Base-by-base conservation (phyloP, 2,113 vertebrate species). In the Larimichthys polyactis region DNA sequence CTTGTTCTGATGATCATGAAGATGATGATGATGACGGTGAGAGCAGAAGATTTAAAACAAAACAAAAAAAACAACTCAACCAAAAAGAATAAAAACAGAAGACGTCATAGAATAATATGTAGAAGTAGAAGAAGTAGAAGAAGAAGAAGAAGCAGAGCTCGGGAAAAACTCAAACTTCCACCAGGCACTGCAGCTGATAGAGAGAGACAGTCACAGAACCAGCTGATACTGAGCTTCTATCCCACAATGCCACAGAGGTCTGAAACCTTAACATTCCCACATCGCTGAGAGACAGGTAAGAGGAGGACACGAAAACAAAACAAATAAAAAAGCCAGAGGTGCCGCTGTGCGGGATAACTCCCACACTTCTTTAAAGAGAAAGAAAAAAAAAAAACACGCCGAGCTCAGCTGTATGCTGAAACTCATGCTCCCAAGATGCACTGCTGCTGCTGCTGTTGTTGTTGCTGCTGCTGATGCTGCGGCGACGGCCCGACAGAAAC, bases 211-310 rank as follows among this genome's bases (percentile, higher is more conserved):
- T 96, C 93, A 89, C 95, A 95, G 95, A 96, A 95, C 96, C 94
- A 91, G 96, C 94, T 96, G 95, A 95, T 96, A 95, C 89, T 90
- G 95, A 94, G 95, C 93, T 91, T 89, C 93, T 89, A 89, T 93
- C 91, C 81, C 87, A 91, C 92, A 90, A 92, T 93, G 93, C 91
- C 85, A 74, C 91, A 89, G 88, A 92, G 90, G 90, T 93, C 87
- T 87, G 83, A 90, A 90, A 87, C 82, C 81, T 84, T 85, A 81
- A 93, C 90, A 93, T 92, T 92, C 92, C 85, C 83, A 89, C 89
- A 94, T 91, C 90, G 85, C 91, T 92, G 88, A 91, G 90, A 91
- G 82, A 91, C 89, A 78, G 87, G 83, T 78, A 85, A 85, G 86
- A 87, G 71, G 63, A 83, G 27, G 27, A 27, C 27, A 27, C 27